A percentile compares a stretch with the other conserved stretches of the same genome.
These are phyloP conservation scores for Sphaeramia orbicularis DNA, from an alignment of 2,797 vertebrate species.

Conservation along the genomic window DNA sequence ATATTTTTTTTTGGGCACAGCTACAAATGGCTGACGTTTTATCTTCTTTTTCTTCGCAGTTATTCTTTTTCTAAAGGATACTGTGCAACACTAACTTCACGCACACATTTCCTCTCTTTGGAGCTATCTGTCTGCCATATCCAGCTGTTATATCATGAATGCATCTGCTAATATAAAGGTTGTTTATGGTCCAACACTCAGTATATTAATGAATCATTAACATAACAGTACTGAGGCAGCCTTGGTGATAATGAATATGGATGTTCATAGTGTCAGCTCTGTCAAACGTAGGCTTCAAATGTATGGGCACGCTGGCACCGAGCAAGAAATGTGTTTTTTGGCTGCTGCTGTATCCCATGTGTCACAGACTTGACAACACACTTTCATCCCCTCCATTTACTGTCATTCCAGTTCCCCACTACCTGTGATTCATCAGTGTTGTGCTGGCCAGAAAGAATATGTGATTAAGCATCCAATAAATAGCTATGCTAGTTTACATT, in stretches of 20 bases:
- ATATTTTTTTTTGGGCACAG: neutral
- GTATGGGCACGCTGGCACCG: conserved; percentile 50
- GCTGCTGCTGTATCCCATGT: conserved; percentile 57
- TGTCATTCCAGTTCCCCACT: conserved; percentile 45
- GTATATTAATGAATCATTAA: conserved; percentile 61
- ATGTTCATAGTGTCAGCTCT: conserved; percentile 59
- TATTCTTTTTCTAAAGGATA: neutral
- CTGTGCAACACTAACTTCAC: neutral
- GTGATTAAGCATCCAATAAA: conserved; percentile 33
- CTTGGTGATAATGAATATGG: conserved; percentile 53
- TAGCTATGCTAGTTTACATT: conserved; percentile 16
- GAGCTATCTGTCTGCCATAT: neutral
- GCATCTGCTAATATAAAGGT: neutral
- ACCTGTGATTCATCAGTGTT: conserved; percentile 49
- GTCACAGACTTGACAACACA: conserved; percentile 69
- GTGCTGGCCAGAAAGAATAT: conserved; percentile 52
- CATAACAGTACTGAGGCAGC: conserved; percentile 31
- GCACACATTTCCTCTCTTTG: no score
- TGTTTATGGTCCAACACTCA: conserved; percentile 32
- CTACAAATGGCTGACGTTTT: no score
- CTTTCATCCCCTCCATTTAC: conserved; percentile 67
- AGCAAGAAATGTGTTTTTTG: conserved; percentile 52
- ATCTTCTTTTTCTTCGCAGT: neutral
- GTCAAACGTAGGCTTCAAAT: conserved; percentile 59
- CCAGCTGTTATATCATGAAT: neutral